Base-by-base conservation (phyloP, 2,113 vertebrate species). In the Ammospiza caudacuta region DNA sequence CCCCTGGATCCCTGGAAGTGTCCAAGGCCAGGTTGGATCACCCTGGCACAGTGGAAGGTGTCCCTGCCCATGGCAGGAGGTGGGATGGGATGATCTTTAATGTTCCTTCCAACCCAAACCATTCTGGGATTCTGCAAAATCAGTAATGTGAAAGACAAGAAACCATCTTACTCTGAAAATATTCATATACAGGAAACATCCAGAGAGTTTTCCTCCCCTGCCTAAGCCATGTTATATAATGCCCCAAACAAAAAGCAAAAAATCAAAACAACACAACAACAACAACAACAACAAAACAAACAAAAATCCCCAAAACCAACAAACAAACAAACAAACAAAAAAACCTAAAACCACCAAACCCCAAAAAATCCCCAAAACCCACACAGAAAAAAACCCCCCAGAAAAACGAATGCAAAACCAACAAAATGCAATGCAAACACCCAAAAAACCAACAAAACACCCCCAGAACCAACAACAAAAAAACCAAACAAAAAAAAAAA, bases 21-120 rank as follows among this genome's bases (percentile, higher is more conserved):
- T 4, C n/a, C 70, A 24, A 67, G 15, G 19, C 6, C 39, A 61
- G 49, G 4, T 25, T 49, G 49, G 70, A 62, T 9, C 6, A 62
- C 0, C 15, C 12, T 83, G 41, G 63, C 17, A 3, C 0, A 8
- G 79, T 16, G 41, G 55, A 2, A 89, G 11, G 7, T 47, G 47
- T 22, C 55, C n/a, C 14, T 55, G 46, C 11, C 11, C 24, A 25
- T 25, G n/a, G 39, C 23, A 46, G 6, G 27, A 10, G 18, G 4
- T 39, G 46, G 28, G 8, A 68, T 51, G 16, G 3, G 54, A 62
- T 22, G 7, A 12, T 12, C 11, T 35, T 62, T 41, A 27, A 55
- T 4, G 14, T 55, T 20, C 13, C 6, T 69, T 47, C 70, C 47
- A 31, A 41, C 24, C 47, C 62, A 61, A 75, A 46, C 33, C 13